Evolutionary conservation across 2,113 vertebrate genomes (phyloP).

Genomic region (Corythoichthys intestinalis): DNA sequence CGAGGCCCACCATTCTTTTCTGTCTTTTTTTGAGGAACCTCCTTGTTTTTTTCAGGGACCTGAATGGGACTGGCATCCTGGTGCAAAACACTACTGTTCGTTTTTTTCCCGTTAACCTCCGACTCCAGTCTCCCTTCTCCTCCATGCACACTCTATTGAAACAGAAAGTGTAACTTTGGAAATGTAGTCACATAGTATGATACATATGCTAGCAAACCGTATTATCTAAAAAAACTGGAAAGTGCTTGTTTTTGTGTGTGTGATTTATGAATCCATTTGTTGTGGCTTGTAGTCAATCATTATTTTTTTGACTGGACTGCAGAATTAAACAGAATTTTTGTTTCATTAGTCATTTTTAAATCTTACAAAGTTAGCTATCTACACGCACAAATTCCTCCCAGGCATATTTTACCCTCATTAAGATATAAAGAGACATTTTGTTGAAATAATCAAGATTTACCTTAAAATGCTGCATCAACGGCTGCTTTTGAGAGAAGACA

Average conservation of each 20-base stretch:
- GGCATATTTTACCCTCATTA: not conserved
- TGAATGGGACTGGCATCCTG: constrained; percentile 44
- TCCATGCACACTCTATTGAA: constrained; percentile 77
- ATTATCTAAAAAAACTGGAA: too few species aligned
- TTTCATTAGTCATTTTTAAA: not conserved
- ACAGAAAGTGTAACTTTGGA: not conserved
- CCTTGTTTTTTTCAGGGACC: constrained; percentile 30
- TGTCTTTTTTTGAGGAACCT: constrained; percentile 51
- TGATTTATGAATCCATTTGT: not conserved
- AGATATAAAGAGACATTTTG: not conserved
- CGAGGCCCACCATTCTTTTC: constrained; percentile 64
- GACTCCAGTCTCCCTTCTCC: constrained; percentile 73
- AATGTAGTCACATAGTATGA: not conserved
- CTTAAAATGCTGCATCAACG: constrained; percentile 92
- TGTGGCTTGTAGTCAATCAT: not conserved
- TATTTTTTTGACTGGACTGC: not conserved
- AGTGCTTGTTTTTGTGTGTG: too few species aligned
- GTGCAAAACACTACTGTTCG: constrained; percentile 50
- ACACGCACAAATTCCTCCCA: not conserved
- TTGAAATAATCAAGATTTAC: constrained; percentile 55
- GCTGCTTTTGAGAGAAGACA: constrained; percentile 87
- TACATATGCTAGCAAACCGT: too few species aligned
- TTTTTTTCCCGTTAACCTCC: constrained; percentile 63
- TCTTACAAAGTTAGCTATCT: not conserved
- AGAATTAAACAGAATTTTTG: not conserved